phyloP scores from a whole-genome alignment of 1,140 invertebrate genomes.

The Panagrolaimus sp. region DNA sequence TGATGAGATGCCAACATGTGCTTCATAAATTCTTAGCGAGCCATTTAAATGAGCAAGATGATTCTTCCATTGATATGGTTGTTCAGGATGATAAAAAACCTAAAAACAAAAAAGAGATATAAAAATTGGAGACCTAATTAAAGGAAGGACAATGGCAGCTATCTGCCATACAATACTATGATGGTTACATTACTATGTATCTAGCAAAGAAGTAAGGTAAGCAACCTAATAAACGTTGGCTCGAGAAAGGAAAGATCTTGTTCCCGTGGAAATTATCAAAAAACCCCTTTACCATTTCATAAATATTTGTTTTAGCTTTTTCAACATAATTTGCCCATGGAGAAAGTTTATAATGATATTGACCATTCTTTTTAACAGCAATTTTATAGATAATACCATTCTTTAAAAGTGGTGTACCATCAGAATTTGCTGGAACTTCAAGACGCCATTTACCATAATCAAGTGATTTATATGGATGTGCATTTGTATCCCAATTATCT shows the following conservation, averaged over 20 bases:
- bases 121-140: too few species aligned
- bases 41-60: conserved; percentile 70
- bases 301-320: conserved; percentile 62
- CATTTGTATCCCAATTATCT: conserved; percentile 81
- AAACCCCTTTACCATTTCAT: conserved; percentile 10
- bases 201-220: too few species aligned
- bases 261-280: too few species aligned
- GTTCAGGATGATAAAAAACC: conserved; percentile 49
- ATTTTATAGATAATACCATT: conserved; percentile 84
- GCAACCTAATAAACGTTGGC: too few species aligned
- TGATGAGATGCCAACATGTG: conserved; percentile 94
- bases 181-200: too few species aligned
- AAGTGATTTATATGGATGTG: conserved; percentile 74
- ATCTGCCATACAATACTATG: too few species aligned
- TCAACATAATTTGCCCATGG: conserved; percentile 93
- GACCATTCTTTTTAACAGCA: conserved; percentile 69
- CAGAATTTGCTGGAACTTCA: conserved; percentile 71
- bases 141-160: too few species aligned
- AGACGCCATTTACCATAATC: conserved; percentile 94
- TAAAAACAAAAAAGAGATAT: too few species aligned
- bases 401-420: conserved; percentile 75
- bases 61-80: conserved; percentile 71
- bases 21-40: conserved; percentile 88
- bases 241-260: too few species aligned
- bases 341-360: conserved; percentile 77